Conservation (phyloP, 2,113 vertebrate species). For the Neolamprologus variostigma region DNA sequence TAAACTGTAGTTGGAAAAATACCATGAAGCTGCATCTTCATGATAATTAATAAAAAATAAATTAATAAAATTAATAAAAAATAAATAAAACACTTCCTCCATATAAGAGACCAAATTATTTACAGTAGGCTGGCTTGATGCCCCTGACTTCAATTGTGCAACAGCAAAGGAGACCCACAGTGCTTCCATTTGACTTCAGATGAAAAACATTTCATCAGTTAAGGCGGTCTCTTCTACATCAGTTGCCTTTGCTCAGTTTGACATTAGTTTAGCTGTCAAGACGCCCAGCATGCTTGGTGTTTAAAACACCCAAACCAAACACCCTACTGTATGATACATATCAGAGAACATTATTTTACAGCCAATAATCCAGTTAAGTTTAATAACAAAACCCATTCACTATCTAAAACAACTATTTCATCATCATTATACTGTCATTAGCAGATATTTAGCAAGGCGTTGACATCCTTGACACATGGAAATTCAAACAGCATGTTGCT, state of each 20-base stretch:
- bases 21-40: background rate
- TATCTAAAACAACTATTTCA: background rate
- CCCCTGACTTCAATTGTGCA: background rate
- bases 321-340: background rate
- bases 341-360: background rate
- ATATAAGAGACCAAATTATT: background rate
- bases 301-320: background rate
- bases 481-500: background rate
- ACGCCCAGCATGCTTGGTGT: background rate
- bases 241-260: background rate
- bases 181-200: background rate
- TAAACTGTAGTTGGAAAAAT: background rate
- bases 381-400: background rate
- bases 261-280: background rate
- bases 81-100: background rate
- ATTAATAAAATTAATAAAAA: too few species aligned
- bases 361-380: background rate
- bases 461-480: background rate
- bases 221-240: background rate
- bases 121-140: background rate
- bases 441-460: background rate
- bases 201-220: background rate
- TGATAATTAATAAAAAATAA: background rate
- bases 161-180: background rate
- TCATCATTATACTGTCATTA: background rate